Evolutionary conservation across 2,888 invertebrate genomes (phyloP).

Genomic region (Diaprepes abbreviatus): DNA sequence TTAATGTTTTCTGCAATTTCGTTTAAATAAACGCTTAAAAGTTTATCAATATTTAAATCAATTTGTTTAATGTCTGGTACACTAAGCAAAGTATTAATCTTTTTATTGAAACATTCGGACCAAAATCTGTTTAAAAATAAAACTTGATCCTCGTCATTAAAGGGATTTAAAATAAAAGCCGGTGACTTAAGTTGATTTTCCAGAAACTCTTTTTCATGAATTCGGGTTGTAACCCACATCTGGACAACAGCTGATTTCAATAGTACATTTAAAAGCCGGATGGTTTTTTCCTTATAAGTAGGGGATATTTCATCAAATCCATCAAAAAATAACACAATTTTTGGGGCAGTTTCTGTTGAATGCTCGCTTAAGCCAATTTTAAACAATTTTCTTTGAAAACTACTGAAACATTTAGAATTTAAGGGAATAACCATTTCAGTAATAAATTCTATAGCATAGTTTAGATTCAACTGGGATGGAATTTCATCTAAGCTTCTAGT

Average conservation of each 20-base stretch:
- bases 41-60: not conserved
- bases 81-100: not conserved
- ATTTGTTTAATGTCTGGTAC: not conserved
- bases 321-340: slow-evolving; percentile 34
- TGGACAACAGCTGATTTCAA: slow-evolving; percentile 10
- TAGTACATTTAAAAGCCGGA: slow-evolving; percentile 23
- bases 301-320: slow-evolving; percentile 45
- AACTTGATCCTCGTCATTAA: slow-evolving; percentile 28
- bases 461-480: not conserved
- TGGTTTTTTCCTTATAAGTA: slow-evolving; percentile 29
- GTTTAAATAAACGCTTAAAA: not conserved
- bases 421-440: slow-evolving; percentile 23
- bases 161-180: slow-evolving; percentile 26
- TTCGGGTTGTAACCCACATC: slow-evolving; percentile 37
- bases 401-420: not conserved
- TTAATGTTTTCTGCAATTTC: not conserved
- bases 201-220: slow-evolving; percentile 30
- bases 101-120: slow-evolving; percentile 4
- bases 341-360: not conserved
- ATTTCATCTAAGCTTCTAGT: slow-evolving; percentile 31
- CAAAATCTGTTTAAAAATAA: slow-evolving; percentile 35
- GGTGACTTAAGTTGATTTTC: slow-evolving; percentile 19
- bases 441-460: slow-evolving; percentile 24
- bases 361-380: slow-evolving; percentile 15
- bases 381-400: slow-evolving; percentile 29